Percentiles rank a stretch among this genome's conserved stretches.
These are phyloP conservation scores for Microctenopoma steveboyesi DNA, from an alignment of 2,797 vertebrate species.

Conservation along the genomic window DNA sequence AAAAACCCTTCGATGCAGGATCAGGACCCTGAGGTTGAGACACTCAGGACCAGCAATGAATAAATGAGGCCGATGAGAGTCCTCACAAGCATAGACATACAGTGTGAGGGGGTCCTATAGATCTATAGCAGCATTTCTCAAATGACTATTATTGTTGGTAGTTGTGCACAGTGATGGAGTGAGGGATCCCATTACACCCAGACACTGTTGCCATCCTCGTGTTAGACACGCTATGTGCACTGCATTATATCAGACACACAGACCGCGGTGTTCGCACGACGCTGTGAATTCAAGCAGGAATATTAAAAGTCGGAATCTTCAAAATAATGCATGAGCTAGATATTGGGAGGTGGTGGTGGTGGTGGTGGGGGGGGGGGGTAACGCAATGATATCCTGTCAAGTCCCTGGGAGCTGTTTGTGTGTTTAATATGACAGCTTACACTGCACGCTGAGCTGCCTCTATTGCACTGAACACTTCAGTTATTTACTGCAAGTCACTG, in stretches of 20 bases:
- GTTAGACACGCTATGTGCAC: not conserved
- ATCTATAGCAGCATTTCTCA: not conserved
- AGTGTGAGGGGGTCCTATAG: not conserved
- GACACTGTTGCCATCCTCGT: not conserved
- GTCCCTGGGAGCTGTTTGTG: conserved; percentile 20
- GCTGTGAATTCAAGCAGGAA: not conserved
- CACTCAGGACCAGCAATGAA: not conserved
- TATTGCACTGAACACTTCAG: conserved; percentile 21
- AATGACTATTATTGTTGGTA: not conserved
- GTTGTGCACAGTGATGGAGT: conserved; percentile 4
- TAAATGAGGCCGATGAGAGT: not conserved
- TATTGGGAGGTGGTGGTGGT: not conserved
- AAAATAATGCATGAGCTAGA: not conserved
- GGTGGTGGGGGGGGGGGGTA: not conserved
- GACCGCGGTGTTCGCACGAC: not conserved
- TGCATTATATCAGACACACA: not conserved
- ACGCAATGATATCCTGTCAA: conserved; percentile 22
- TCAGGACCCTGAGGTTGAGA: not conserved
- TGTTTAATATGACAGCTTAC: conserved; percentile 35
- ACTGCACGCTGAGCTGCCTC: conserved; percentile 23
- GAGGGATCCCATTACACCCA: conserved; percentile 3
- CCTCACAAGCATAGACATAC: not conserved
- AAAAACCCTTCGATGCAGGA: not conserved
- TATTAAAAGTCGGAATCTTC: not conserved
- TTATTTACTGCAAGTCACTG: conserved; percentile 30